Conservation (phyloP, 2,113 vertebrate species). For the Epinephelus cyanopodus region DNA sequence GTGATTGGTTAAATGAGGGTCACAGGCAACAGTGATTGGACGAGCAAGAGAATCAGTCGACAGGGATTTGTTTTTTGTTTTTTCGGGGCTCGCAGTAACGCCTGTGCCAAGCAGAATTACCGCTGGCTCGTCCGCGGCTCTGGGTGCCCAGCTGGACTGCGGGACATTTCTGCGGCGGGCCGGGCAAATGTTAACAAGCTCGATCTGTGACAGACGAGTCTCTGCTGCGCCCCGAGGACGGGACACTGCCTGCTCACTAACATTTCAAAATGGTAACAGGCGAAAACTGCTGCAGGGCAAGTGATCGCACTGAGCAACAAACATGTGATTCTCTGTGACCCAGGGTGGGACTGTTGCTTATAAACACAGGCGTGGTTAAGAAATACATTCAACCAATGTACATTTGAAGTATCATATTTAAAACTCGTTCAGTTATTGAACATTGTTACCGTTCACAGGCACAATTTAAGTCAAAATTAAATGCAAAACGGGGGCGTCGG, state of each 20-base stretch:
- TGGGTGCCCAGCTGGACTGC: conserved; percentile 28
- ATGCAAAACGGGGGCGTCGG: too few relatives aligned
- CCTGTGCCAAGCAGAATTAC: conserved; percentile 24
- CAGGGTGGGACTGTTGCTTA: not conserved
- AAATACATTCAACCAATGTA: not conserved
- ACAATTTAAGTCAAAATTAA: not conserved
- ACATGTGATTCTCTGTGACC: conserved; percentile 9
- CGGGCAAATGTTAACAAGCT: conserved; percentile 54
- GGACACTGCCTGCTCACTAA: conserved; percentile 30
- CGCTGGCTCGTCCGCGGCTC: not conserved
- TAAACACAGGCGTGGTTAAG: not conserved
- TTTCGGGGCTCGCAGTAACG: not conserved
- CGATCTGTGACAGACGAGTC: conserved; percentile 40
- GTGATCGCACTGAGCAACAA: conserved; percentile 2
- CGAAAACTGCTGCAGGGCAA: conserved; percentile 22
- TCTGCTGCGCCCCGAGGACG: not conserved
- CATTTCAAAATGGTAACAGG: conserved; percentile 41
- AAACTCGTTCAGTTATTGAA: not conserved
- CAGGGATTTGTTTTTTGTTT: conserved; percentile 13
- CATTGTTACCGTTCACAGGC: not conserved
- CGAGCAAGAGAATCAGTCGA: not conserved
- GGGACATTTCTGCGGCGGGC: conserved; percentile 41
- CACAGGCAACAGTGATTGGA: conserved; percentile 14
- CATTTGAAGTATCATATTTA: not conserved
- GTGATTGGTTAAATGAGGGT: conserved; percentile 32